Evolutionary conservation across 2,888 invertebrate genomes (phyloP), one percentile per base, ranked within the genome.

Genomic region (Drosophila paramelanica): DNA sequence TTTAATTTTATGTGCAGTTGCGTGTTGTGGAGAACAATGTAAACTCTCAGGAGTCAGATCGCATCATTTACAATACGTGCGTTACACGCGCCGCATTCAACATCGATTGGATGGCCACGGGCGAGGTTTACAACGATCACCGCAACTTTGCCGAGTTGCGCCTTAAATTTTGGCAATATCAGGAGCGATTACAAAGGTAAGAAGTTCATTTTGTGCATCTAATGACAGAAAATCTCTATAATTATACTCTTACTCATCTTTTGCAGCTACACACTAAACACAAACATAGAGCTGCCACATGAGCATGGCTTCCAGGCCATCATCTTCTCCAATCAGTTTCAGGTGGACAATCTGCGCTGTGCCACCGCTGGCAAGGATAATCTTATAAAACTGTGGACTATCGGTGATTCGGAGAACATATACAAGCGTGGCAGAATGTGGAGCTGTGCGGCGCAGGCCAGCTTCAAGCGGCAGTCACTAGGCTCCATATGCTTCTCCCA

Each of bases 121-220:
- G 94, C 5, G 95, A 95, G 89, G 93, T 94, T 62, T 93, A 94
- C 66, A 93, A 94, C 81, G 95, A 95, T 90, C 91, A 93, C 27
- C 90, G 93, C 45, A 93, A 94, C 66, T 92, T 93, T 51, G 93
- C 93, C 5, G 96, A 96, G 91, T 92, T 95, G 5, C 93, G 95
- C 58, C 92, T 97, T 0, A 97, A 97, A 89, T 97, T 97, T 92
- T 97, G 97, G 96, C 86, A 93, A 61, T 96, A 94, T 82, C 91
- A 94, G 77, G 88, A 91, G 1, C 91, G 93, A 42, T 92, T 93
- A 52, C 95, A 96, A 91, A 93, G 91, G 95, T 96, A 93, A 27
- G 41, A 33, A 11, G 31, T 33, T 33, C 27, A 11, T 3, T 33
- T 33, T 33, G 2, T 8, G 27, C 27, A 31, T 31, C 27, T 7